Conservation (phyloP, 2,888 invertebrate genomes). For the Folsomia candida region DNA sequence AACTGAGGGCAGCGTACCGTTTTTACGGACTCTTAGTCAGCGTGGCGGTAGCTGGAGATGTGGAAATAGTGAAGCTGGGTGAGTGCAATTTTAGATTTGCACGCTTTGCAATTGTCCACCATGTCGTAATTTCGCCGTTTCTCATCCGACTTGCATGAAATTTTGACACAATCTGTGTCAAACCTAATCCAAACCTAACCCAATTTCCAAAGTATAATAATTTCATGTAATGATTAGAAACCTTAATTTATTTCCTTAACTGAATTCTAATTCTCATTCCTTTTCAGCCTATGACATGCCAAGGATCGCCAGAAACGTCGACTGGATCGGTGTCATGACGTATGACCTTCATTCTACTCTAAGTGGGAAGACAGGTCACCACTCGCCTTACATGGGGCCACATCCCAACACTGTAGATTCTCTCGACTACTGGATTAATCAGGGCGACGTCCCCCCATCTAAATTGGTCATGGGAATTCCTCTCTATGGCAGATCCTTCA, state of each 20-base stretch:
- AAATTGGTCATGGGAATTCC: conserved; percentile 68
- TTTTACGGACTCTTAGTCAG: conserved; percentile 66
- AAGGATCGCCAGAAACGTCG: conserved; percentile 50
- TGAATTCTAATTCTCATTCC: too few species aligned
- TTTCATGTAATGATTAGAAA: too few species aligned
- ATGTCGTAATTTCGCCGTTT: too few species aligned
- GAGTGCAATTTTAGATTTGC: too few species aligned
- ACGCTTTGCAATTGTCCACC: too few species aligned
- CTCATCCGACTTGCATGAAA: too few species aligned
- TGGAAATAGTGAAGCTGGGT: too few species aligned
- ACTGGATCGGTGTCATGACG: conserved; percentile 54
- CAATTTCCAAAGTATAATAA: too few species aligned
- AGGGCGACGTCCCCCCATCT: conserved; percentile 63
- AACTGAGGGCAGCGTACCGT: conserved; percentile 69
- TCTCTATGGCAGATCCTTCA: conserved; percentile 53
- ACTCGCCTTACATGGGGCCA: conserved; percentile 52
- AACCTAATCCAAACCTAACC: too few species aligned
- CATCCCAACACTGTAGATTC: conserved; percentile 48
- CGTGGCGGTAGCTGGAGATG: conserved; percentile 81
- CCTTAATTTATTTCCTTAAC: too few species aligned
- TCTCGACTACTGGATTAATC: conserved; percentile 62
- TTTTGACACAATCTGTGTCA: too few species aligned
- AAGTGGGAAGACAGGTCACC: conserved; percentile 53
- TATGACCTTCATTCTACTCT: conserved; percentile 53
- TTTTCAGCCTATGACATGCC: conserved; percentile 52